Conservation (phyloP, 2,113 vertebrate genomes). For the Corvus hawaiiensis region DNA sequence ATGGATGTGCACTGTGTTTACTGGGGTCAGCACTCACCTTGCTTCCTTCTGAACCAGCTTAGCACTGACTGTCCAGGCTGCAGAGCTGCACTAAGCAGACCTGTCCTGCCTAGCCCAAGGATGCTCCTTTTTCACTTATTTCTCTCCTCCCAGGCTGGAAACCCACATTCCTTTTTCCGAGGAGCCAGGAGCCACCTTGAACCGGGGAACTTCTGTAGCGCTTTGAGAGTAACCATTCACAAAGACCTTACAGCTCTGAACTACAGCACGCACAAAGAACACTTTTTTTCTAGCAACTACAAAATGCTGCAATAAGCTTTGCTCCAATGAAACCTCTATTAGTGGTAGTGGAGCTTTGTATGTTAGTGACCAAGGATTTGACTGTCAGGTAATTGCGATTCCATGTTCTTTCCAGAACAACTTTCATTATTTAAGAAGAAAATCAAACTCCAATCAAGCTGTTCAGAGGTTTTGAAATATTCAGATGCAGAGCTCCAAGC, state of each 20-base stretch:
- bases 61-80: neutral
- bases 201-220: slow-evolving; percentile 50
- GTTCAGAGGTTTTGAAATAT: slow-evolving; percentile 18
- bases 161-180: slow-evolving; percentile 45
- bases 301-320: slow-evolving; percentile 46
- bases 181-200: slow-evolving; percentile 52
- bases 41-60: slow-evolving; percentile 3
- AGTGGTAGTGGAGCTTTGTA: neutral
- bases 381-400: neutral
- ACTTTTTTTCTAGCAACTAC: slow-evolving; percentile 47
- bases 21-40: neutral
- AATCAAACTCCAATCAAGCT: slow-evolving; percentile 31
- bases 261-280: slow-evolving; percentile 57
- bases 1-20: neutral
- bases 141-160: slow-evolving; percentile 62
- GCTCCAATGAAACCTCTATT: neutral
- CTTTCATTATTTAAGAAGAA: slow-evolving; percentile 44
- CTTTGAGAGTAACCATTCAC: slow-evolving; percentile 59
- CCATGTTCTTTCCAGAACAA: slow-evolving; percentile 2
- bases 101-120: slow-evolving; percentile 16
- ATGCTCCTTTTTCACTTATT: slow-evolving; percentile 43
- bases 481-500: neutral
- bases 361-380: neutral
- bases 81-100: neutral
- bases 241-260: slow-evolving; percentile 60